These are phyloP conservation scores for Leucozona laternaria DNA, from an alignment of 2,888 invertebrate species.

Conservation along the genomic window DNA sequence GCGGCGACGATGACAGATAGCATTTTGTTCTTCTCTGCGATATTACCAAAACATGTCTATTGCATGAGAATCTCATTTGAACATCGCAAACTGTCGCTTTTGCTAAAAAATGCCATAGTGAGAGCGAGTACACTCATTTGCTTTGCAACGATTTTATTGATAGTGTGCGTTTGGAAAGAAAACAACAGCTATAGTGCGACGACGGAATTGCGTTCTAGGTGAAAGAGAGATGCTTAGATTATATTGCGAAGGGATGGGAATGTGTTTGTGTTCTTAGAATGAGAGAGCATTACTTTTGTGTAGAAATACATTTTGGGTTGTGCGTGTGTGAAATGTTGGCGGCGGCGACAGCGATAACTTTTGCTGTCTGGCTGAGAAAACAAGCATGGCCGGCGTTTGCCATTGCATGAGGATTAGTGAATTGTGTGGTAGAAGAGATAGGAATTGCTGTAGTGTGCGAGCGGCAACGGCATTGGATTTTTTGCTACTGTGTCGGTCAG, in stretches of 20 bases:
- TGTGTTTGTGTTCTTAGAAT: slow-evolving; percentile 50
- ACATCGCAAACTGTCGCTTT: slow-evolving; percentile 76
- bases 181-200: background rate
- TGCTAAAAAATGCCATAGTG: slow-evolving; percentile 71
- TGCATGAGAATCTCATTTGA: slow-evolving; percentile 71
- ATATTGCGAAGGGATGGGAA: background rate
- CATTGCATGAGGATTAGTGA: slow-evolving; percentile 55
- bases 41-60: slow-evolving; percentile 76
- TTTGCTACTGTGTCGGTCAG: slow-evolving; percentile 61
- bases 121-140: slow-evolving; percentile 45
- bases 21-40: slow-evolving; percentile 71
- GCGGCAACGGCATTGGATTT: slow-evolving; percentile 73
- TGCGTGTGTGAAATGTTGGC: slow-evolving; percentile 46
- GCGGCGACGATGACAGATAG: slow-evolving; percentile 63
- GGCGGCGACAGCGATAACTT: slow-evolving; percentile 39
- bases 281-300: slow-evolving; percentile 27
- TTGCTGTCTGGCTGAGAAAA: slow-evolving; percentile 56
- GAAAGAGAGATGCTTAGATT: slow-evolving; percentile 58
- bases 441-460: slow-evolving; percentile 37
- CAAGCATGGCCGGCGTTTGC: slow-evolving; percentile 75
- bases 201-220: slow-evolving; percentile 52
- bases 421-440: slow-evolving; percentile 57
- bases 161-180: slow-evolving; percentile 21
- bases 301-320: slow-evolving; percentile 38
- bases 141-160: background rate